These are phyloP conservation scores for Pomatostomus ruficeps DNA, from an alignment of 2,113 vertebrate species.

Conservation along the genomic window DNA sequence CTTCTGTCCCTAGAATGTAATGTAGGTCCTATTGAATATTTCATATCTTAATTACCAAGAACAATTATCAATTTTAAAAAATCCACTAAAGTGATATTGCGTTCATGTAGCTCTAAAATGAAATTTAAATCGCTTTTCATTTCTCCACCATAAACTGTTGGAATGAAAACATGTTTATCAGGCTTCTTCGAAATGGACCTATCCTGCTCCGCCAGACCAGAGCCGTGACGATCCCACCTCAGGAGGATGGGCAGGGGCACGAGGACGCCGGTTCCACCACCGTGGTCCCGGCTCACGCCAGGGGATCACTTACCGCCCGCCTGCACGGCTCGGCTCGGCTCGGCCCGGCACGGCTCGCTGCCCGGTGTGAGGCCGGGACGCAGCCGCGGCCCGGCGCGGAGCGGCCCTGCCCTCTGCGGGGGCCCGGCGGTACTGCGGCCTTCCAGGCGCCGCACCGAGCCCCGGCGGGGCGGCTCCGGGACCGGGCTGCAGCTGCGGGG, in stretches of 20 bases:
- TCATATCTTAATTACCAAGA: not conserved
- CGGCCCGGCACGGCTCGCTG: not conserved
- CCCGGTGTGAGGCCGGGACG: not conserved
- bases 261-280: not conserved
- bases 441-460: not conserved
- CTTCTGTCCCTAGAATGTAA: not conserved
- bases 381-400: not conserved
- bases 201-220: not conserved
- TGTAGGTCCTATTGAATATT: not conserved
- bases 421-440: not conserved
- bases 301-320: not conserved
- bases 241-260: not conserved
- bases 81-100: not conserved
- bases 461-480: not conserved
- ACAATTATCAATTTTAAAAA: not conserved
- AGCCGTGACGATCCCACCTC: not conserved
- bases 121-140: not conserved
- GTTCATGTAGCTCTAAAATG: not conserved
- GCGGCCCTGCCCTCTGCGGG: not conserved
- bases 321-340: not conserved
- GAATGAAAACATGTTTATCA: not conserved
- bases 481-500: accelerated
- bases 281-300: not conserved
- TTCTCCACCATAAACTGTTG: not conserved
- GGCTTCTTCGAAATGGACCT: not conserved